A percentile compares a stretch with the other conserved stretches of the same genome.
Conservation (phyloP, 2,113 vertebrate species). For the Zapornia atra region DNA sequence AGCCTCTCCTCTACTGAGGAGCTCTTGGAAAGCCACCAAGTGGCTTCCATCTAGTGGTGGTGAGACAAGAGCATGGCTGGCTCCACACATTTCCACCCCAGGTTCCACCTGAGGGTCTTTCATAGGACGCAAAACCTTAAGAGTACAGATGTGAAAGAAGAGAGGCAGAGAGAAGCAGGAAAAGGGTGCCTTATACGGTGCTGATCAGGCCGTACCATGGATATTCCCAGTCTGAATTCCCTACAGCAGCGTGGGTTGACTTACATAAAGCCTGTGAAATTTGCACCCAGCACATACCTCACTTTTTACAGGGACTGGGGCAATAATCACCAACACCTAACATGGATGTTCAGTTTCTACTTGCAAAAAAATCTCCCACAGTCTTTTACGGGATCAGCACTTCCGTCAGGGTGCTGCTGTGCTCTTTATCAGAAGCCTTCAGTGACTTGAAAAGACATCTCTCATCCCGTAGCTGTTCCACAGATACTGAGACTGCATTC, state of each 20-base stretch:
- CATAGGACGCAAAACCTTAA: background rate
- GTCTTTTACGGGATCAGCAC: background rate
- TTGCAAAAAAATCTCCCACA: background rate
- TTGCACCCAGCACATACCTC: background rate
- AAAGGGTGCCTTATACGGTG: background rate
- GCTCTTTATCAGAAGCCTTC: conserved; percentile 17
- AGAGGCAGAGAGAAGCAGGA: background rate
- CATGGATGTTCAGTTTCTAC: background rate
- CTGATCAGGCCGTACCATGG: background rate
- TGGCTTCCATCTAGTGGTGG: background rate
- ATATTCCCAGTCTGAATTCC: background rate
- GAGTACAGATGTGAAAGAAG: background rate
- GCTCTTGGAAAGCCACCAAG: background rate
- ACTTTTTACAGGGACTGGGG: background rate
- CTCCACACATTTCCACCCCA: background rate
- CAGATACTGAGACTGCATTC: conserved; percentile 4
- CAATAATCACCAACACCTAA: background rate
- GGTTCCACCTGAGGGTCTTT: background rate
- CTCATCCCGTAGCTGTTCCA: conserved; percentile 15
- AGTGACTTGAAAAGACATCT: conserved; percentile 1
- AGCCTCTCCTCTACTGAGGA: background rate
- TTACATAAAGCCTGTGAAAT: background rate
- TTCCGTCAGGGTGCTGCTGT: background rate
- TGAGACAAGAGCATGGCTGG: background rate
- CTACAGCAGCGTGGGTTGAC: background rate